Percentiles rank a stretch among this genome's conserved stretches.
These are phyloP conservation scores for Naso thynnoides DNA, from an alignment of 2,797 vertebrate species.

Conservation along the genomic window DNA sequence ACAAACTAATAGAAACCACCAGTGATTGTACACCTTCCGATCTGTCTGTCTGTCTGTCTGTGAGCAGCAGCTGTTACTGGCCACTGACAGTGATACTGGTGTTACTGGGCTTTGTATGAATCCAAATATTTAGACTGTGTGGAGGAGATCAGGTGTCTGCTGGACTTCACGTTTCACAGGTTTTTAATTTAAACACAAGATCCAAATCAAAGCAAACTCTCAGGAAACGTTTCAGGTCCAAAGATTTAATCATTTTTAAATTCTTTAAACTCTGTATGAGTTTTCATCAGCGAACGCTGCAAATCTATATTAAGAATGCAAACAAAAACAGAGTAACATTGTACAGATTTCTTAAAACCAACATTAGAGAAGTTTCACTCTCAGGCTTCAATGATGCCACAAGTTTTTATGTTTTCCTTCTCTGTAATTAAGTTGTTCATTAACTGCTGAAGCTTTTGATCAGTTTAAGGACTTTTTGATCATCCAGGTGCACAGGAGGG, in stretches of 20 bases:
- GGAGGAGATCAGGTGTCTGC: slow-evolving; percentile 61
- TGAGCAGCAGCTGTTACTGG: slow-evolving; percentile 52
- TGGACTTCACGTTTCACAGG: slow-evolving; percentile 21
- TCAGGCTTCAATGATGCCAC: too few species aligned
- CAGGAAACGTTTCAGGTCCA: neutral
- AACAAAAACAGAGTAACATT: too few species aligned
- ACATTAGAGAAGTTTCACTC: too few species aligned
- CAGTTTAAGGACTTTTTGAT: too few species aligned
- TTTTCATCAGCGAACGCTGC: neutral
- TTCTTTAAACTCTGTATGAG: neutral
- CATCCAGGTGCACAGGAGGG: too few species aligned
- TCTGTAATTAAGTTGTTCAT: too few species aligned
- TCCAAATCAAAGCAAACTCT: neutral
- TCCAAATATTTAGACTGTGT: slow-evolving; percentile 77
- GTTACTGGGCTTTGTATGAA: slow-evolving; percentile 59
- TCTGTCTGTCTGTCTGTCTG: neutral
- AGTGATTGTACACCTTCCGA: neutral
- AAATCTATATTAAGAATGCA: neutral
- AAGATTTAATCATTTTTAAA: neutral
- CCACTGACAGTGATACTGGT: slow-evolving; percentile 37
- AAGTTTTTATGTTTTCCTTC: too few species aligned
- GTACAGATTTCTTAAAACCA: too few species aligned
- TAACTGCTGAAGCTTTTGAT: too few species aligned
- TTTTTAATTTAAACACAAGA: slow-evolving; percentile 40
- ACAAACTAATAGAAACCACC: neutral